These are phyloP conservation scores for Solenodon paradoxus DNA, from an alignment of 2,113 vertebrate species.

Conservation along the genomic window DNA sequence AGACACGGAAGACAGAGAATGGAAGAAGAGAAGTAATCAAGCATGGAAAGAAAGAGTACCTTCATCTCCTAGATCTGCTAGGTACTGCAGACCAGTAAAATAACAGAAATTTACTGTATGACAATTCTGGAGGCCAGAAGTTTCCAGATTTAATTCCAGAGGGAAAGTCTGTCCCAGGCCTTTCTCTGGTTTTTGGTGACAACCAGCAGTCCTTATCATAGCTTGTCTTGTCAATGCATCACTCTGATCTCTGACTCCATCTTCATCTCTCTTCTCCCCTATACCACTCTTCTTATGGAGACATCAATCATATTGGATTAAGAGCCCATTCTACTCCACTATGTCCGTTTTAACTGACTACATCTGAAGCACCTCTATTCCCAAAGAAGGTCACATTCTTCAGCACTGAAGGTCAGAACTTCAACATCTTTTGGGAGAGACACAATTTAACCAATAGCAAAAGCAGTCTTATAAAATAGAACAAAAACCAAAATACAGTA, in stretches of 20 bases:
- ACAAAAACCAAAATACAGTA: neutral
- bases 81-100: neutral
- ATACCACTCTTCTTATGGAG: neutral
- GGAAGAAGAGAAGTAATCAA: neutral
- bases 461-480: too few relatives aligned
- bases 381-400: neutral
- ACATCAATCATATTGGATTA: too few relatives aligned
- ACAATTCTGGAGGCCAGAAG: neutral
- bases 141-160: too few relatives aligned
- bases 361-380: neutral
- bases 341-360: neutral
- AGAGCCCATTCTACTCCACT: neutral
- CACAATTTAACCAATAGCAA: neutral
- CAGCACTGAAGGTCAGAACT: neutral
- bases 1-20: neutral
- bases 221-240: too few relatives aligned
- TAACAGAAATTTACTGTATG: neutral
- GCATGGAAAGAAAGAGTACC: neutral
- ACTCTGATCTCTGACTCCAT: too few relatives aligned
- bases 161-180: too few relatives aligned
- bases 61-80: neutral
- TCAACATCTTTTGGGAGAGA: neutral
- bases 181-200: too few relatives aligned
- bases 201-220: too few relatives aligned
- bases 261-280: neutral